These are phyloP conservation scores for Leucophora obtusa DNA, from an alignment of 2,888 invertebrate genomes.

Conservation along the genomic window DNA sequence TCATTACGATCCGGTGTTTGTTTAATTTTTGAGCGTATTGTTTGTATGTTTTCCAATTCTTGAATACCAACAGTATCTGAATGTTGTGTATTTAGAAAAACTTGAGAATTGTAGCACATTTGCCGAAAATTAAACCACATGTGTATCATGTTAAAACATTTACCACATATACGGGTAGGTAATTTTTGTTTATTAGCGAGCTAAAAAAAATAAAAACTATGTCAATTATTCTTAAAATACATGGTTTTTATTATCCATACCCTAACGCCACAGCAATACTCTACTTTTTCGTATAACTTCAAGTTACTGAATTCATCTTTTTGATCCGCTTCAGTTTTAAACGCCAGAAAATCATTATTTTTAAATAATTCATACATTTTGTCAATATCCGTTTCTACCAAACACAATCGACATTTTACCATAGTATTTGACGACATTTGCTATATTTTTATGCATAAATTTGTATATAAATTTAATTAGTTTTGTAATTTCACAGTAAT, in stretches of 20 bases:
- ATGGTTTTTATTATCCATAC: slow-evolving; percentile 55
- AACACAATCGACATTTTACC: slow-evolving; percentile 68
- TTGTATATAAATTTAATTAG: slow-evolving; percentile 6
- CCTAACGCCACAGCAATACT: slow-evolving; percentile 71
- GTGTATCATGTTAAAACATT: slow-evolving; percentile 71
- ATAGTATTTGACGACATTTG: slow-evolving; percentile 63
- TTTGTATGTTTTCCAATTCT: slow-evolving; percentile 41
- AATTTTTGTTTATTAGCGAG: slow-evolving; percentile 59
- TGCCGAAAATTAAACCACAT: slow-evolving; percentile 75
- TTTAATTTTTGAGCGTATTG: slow-evolving; percentile 41
- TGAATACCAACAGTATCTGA: slow-evolving; percentile 44
- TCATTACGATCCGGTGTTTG: slow-evolving; percentile 16
- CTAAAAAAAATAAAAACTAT: slow-evolving; percentile 16
- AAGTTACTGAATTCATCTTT: slow-evolving; percentile 48
- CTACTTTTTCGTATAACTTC: slow-evolving; percentile 67
- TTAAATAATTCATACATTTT: slow-evolving; percentile 67
- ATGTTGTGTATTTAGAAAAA: slow-evolving; percentile 68
- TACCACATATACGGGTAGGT: slow-evolving; percentile 71
- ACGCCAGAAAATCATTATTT: slow-evolving; percentile 39
- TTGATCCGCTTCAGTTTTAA: slow-evolving; percentile 38
- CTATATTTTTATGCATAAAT: slow-evolving; percentile 7
- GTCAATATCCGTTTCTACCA: slow-evolving; percentile 67
- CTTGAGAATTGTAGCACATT: slow-evolving; percentile 74
- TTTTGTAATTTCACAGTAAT: neutral
- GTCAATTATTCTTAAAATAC: neutral